A percentile compares a stretch with the other conserved stretches of the same genome.
phyloP scores from a whole-genome alignment of 2,113 vertebrate species.

The Orycteropus afer region DNA sequence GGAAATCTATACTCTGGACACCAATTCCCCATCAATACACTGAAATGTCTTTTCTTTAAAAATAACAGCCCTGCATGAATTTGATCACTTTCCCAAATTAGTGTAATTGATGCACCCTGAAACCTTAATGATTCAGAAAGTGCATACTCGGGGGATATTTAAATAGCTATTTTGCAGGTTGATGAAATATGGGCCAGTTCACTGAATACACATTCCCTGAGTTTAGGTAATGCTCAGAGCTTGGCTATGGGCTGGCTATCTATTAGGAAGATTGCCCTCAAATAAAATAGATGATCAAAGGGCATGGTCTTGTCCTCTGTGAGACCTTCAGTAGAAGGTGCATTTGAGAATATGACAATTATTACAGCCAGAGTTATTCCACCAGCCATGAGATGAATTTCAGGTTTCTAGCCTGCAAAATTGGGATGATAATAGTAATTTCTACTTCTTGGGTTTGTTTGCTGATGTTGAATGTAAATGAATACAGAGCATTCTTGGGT shows the following conservation, averaged over 20 bases:
- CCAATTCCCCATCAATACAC: constrained; percentile 71
- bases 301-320: background rate
- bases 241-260: background rate
- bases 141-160: constrained; percentile 65
- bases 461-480: constrained; percentile 10
- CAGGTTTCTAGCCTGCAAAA: background rate
- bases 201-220: constrained; percentile 9
- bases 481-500: background rate
- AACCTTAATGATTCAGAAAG: constrained; percentile 74
- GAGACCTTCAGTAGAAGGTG: background rate
- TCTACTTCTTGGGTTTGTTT: constrained; percentile 14
- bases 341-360: background rate
- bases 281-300: constrained; percentile 14
- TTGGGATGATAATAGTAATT: background rate
- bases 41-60: constrained; percentile 74
- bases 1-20: constrained; percentile 66
- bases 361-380: background rate
- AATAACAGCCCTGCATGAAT: constrained; percentile 71
- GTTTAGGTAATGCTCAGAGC: constrained; percentile 48
- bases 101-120: constrained; percentile 71
- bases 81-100: constrained; percentile 71
- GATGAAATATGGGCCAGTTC: constrained; percentile 73
- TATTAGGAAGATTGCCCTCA: constrained; percentile 35
- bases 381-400: background rate
- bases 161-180: constrained; percentile 71